These are phyloP conservation scores for Seriola rivoliana DNA, from an alignment of 2,113 vertebrate species.

Conservation along the genomic window DNA sequence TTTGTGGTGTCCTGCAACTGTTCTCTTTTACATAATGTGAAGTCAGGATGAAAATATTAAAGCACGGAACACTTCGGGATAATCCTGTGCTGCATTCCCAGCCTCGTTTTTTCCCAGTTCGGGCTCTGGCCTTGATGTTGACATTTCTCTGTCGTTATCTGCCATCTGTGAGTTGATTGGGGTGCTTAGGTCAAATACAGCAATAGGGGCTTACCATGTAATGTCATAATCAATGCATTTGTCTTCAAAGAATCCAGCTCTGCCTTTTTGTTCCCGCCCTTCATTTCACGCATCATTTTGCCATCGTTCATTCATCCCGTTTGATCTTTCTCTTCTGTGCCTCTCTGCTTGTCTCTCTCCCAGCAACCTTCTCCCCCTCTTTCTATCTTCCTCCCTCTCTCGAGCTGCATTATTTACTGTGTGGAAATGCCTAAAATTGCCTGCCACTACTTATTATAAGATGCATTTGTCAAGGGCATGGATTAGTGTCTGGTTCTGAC, in stretches of 20 bases:
- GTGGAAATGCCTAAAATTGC: slow-evolving; percentile 81
- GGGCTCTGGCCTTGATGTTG: slow-evolving; percentile 24
- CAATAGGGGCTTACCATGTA: slow-evolving; percentile 1
- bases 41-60: slow-evolving; percentile 47
- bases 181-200: slow-evolving; percentile 34
- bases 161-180: slow-evolving; percentile 12
- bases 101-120: background rate
- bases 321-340: slow-evolving; percentile 44
- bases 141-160: slow-evolving; percentile 33
- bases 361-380: slow-evolving; percentile 5
- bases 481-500: slow-evolving; percentile 74
- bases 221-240: slow-evolving; percentile 57
- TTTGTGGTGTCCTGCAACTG: slow-evolving; percentile 24
- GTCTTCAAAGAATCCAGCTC: slow-evolving; percentile 53
- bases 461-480: slow-evolving; percentile 82
- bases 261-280: slow-evolving; percentile 31
- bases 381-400: slow-evolving; percentile 34
- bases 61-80: slow-evolving; percentile 10
- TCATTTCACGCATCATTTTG: slow-evolving; percentile 78
- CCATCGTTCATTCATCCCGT: slow-evolving; percentile 56
- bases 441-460: slow-evolving; percentile 81
- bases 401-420: slow-evolving; percentile 80
- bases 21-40: slow-evolving; percentile 41
- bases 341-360: slow-evolving; percentile 23
- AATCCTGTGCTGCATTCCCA: background rate